Percentiles rank a stretch among this genome's conserved stretches.
Evolutionary conservation across 2,888 invertebrate genomes (phyloP).

Genomic region (Pteria penguin): DNA sequence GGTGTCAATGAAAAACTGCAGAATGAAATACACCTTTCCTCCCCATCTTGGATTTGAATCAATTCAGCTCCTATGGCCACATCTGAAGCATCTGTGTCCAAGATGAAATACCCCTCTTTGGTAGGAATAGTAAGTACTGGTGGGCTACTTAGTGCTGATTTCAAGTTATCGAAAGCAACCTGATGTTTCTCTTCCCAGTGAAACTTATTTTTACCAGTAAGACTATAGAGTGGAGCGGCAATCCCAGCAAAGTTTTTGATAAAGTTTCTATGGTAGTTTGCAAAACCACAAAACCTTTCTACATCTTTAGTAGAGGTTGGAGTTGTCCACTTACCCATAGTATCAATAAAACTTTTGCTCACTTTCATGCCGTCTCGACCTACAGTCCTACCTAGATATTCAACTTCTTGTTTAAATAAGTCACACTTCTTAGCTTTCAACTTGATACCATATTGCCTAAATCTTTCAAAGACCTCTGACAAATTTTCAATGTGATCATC

Average conservation of each 20-base stretch:
- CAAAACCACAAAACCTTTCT: constrained; percentile 50
- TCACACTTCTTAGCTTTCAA: constrained; percentile 50
- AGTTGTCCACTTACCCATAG: constrained; percentile 38
- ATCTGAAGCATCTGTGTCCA: constrained; percentile 55
- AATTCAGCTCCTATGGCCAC: constrained; percentile 49
- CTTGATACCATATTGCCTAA: constrained; percentile 38
- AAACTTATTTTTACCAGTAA: constrained; percentile 43
- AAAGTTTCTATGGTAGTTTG: constrained; percentile 47
- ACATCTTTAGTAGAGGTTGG: constrained; percentile 44
- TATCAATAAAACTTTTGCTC: not conserved
- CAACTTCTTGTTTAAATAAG: too few species aligned
- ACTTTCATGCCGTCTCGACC: constrained; percentile 26
- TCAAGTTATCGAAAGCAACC: constrained; percentile 32
- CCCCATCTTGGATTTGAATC: constrained; percentile 47
- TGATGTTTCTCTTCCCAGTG: constrained; percentile 33
- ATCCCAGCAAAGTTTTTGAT: constrained; percentile 34
- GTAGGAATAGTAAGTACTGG: constrained; percentile 46
- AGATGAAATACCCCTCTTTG: constrained; percentile 36
- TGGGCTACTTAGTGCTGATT: constrained; percentile 18
- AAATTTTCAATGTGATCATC: constrained; percentile 42
- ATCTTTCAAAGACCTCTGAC: constrained; percentile 35
- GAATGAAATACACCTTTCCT: constrained; percentile 49
- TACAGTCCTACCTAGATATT: too few species aligned
- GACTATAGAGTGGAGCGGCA: constrained; percentile 37
- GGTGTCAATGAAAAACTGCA: constrained; percentile 42